Conservation (phyloP, 1,140 invertebrate genomes). For the Drosophila bifasciata region DNA sequence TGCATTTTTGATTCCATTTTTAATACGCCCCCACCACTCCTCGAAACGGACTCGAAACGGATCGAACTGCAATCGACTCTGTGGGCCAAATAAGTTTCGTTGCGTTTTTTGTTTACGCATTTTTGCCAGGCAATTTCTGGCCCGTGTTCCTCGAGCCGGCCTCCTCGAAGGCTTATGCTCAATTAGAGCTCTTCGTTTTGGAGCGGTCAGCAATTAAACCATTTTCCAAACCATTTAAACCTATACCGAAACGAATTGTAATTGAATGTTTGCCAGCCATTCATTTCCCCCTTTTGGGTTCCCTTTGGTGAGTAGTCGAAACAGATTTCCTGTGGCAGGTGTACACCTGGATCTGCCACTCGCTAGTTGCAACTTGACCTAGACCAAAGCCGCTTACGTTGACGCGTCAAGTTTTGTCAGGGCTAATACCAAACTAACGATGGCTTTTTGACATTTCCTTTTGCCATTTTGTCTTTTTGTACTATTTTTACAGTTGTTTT, state of each 20-base stretch:
- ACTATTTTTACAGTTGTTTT: conserved; percentile 27
- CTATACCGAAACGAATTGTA: conserved; percentile 58
- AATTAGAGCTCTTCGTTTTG: conserved; percentile 72
- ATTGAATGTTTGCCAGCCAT: conserved; percentile 48
- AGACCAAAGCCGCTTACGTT: conserved; percentile 76
- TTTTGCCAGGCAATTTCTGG: conserved; percentile 35
- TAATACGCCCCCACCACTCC: conserved; percentile 8
- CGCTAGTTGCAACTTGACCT: conserved; percentile 68
- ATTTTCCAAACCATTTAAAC: conserved; percentile 74
- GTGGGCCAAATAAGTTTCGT: conserved; percentile 70
- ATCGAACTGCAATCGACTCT: conserved; percentile 31
- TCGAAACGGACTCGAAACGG: conserved; percentile 3
- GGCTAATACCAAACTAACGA: conserved; percentile 67
- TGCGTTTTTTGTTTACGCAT: conserved; percentile 62
- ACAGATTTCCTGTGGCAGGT: conserved; percentile 35
- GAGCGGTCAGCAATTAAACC: conserved; percentile 71
- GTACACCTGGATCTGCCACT: conserved; percentile 11
- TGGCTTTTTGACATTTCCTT: conserved; percentile 53
- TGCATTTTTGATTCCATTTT: conserved; percentile 78
- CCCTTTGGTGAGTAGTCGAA: not conserved
- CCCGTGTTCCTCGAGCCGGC: conserved; percentile 21
- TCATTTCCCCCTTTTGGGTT: not conserved
- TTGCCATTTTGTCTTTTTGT: conserved; percentile 35
- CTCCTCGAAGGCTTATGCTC: conserved; percentile 57
- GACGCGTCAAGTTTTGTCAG: conserved; percentile 55